Evolutionary conservation across 2,113 vertebrate genomes (phyloP).

Genomic region (Xiphophorus maculatus): DNA sequence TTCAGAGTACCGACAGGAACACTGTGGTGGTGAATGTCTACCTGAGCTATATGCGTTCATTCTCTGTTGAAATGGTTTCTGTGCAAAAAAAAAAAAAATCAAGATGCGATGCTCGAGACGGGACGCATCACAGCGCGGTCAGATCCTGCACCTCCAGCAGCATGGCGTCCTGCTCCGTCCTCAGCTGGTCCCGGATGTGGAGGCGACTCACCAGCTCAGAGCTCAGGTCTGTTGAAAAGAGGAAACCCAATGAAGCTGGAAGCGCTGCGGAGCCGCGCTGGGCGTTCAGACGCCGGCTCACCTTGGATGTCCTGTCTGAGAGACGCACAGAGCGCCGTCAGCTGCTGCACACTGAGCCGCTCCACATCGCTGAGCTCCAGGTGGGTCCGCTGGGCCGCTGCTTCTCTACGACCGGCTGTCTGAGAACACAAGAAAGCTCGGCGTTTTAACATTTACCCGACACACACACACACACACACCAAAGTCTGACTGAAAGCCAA

Average conservation of each 20-base stretch:
- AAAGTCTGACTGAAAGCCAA: not conserved
- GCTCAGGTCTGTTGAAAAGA: constrained; percentile 72
- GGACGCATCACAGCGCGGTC: constrained; percentile 71
- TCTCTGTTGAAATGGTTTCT: too few relatives aligned
- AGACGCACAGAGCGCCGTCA: constrained; percentile 63
- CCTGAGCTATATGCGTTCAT: too few relatives aligned
- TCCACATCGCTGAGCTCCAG: constrained; percentile 68
- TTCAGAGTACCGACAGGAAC: too few relatives aligned
- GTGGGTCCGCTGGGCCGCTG: constrained; percentile 37
- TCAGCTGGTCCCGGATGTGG: constrained; percentile 80
- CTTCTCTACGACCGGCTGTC: constrained; percentile 20
- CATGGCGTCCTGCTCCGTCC: constrained; percentile 84
- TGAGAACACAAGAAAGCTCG: constrained; percentile 14
- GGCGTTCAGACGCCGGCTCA: constrained; percentile 15
- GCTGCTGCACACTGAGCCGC: constrained; percentile 62
- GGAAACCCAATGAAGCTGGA: not conserved
- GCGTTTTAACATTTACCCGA: not conserved
- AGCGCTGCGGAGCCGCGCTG: too few relatives aligned
- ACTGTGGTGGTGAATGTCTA: too few relatives aligned
- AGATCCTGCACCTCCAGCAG: constrained; percentile 84
- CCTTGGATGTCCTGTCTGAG: constrained; percentile 79
- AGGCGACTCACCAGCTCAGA: constrained; percentile 81
- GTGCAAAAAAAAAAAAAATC: too few relatives aligned
- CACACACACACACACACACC: not conserved
- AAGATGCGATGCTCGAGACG: too few relatives aligned